These are phyloP conservation scores for Dascillus cervinus DNA, from an alignment of 2,888 invertebrate species.

Conservation along the genomic window DNA sequence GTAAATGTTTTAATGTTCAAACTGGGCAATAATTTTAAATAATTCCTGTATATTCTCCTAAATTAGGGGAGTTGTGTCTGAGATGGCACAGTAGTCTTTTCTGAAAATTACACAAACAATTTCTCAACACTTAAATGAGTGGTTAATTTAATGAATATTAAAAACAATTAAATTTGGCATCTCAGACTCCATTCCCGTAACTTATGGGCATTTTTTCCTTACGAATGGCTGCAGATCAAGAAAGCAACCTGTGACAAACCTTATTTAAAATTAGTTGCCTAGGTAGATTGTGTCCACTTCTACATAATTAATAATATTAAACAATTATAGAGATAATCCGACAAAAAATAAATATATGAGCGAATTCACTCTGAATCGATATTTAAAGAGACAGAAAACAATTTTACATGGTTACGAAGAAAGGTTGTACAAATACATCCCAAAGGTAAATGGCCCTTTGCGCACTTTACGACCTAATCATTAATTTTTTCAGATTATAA, in stretches of 20 bases:
- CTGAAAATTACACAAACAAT: not conserved
- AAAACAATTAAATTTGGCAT: no score
- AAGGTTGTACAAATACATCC: conserved; percentile 64
- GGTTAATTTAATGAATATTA: not conserved
- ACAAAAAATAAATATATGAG: conserved; percentile 42
- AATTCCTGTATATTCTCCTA: not conserved
- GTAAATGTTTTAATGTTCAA: conserved; percentile 38
- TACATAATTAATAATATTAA: conserved; percentile 2
- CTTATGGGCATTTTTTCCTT: no score
- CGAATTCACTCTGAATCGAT: conserved; percentile 64
- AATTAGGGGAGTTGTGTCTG: not conserved
- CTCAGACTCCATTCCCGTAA: no score
- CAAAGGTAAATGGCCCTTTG: conserved; percentile 54
- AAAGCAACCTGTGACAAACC: no score
- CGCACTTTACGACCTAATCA: not conserved
- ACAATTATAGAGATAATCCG: conserved; percentile 35
- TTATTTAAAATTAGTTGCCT: no score
- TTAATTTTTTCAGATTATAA: conserved; percentile 55
- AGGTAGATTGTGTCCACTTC: not conserved
- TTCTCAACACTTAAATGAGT: not conserved
- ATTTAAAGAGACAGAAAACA: conserved; percentile 61
- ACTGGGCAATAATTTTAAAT: not conserved
- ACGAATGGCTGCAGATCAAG: no score
- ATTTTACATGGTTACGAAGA: conserved; percentile 74
- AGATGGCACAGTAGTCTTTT: not conserved